Evolutionary conservation across 2,797 vertebrate species (phyloP).

Genomic region (Neosilurus mollespiculum): DNA sequence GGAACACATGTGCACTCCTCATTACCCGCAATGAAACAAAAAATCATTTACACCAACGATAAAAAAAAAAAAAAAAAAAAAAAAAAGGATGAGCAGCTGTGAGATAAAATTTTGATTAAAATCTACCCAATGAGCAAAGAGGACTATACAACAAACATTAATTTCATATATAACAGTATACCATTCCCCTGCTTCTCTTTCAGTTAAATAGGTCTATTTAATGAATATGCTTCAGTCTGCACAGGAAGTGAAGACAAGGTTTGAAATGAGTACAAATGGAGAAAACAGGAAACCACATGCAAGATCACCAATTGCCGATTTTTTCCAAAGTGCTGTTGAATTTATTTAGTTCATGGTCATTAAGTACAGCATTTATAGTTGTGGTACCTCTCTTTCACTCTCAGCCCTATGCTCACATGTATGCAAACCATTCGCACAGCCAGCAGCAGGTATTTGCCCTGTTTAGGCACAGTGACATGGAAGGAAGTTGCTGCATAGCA

Average conservation of each 20-base stretch:
- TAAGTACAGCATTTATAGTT: background rate
- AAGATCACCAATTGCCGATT: constrained; percentile 17
- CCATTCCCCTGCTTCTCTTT: background rate
- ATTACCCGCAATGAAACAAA: background rate
- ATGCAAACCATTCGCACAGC: constrained; percentile 25
- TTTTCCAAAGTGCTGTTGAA: background rate
- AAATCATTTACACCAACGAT: background rate
- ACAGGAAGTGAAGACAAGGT: constrained; percentile 35
- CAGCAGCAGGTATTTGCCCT: constrained; percentile 36
- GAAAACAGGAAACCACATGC: constrained; percentile 58
- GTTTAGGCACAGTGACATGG: background rate
- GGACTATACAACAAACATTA: background rate
- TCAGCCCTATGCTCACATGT: constrained; percentile 8
- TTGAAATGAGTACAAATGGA: constrained; percentile 19
- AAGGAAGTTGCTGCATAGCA: constrained; percentile 19
- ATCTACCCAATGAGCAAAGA: background rate
- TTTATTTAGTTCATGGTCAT: background rate
- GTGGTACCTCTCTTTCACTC: background rate
- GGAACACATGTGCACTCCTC: constrained; percentile 28
- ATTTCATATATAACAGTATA: background rate
- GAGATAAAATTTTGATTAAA: background rate
- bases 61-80: background rate
- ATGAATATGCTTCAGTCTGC: constrained; percentile 9
- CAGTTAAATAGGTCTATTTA: background rate
- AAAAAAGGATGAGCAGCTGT: background rate